phyloP scores from a whole-genome alignment of 64 coral and sea anemone genomes.

The Dendrophyllia cribrosa region DNA sequence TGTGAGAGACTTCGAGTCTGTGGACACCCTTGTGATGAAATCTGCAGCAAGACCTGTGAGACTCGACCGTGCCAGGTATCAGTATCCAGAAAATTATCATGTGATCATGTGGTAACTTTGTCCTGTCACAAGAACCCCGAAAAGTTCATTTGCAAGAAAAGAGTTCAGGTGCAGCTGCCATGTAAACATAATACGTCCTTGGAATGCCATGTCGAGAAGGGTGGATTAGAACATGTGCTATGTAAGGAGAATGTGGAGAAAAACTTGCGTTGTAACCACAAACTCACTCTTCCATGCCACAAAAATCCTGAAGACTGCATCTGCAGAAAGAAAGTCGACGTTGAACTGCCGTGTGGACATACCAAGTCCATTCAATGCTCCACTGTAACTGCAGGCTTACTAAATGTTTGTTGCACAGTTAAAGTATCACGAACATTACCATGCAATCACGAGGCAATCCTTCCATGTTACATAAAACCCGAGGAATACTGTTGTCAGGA shows the following conservation, averaged over 20 bases:
- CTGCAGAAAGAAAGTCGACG: neutral
- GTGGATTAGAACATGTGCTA: neutral
- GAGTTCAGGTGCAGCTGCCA: no score
- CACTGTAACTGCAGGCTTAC: neutral
- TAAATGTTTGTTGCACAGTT: conserved; percentile 1
- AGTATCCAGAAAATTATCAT: conserved; percentile 33
- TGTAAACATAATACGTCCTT: no score
- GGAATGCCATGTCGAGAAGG: neutral
- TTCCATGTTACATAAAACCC: conserved; percentile 30
- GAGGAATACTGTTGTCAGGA: neutral
- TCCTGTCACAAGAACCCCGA: conserved; percentile 18
- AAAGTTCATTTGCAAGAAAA: no score
- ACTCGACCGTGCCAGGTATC: conserved; percentile 29
- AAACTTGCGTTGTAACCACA: conserved; percentile 31
- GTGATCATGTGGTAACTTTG: conserved; percentile 11
- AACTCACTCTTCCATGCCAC: neutral
- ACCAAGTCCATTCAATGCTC: conserved; percentile 27
- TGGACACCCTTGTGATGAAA: conserved; percentile 50
- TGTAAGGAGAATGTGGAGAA: conserved; percentile 24
- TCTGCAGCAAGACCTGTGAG: conserved; percentile 38
- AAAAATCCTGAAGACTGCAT: neutral
- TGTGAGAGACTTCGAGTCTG: conserved; percentile 52
- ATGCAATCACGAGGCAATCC: neutral
- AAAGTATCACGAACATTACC: conserved; percentile 13
- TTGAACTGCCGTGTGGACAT: conserved; percentile 61